Evolutionary conservation across 2,113 vertebrate species (phyloP), one percentile per base, ranked within the genome.

Genomic region (Lamprologus tigripictilis): DNA sequence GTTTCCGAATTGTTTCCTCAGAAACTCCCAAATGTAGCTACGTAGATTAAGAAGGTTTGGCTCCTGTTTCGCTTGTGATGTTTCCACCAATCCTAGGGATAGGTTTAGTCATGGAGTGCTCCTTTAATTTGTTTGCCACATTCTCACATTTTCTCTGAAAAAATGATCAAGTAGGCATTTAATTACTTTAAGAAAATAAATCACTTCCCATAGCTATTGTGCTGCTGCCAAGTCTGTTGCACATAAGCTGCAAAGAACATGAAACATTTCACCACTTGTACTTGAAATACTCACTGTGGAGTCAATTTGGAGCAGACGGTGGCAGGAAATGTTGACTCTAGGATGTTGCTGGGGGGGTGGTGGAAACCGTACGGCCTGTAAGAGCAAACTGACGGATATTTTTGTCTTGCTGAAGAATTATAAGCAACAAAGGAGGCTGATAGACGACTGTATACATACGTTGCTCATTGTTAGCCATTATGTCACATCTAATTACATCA

Each of bases 131-230:
- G 94, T 94, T 95, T 96, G 91, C 94, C 95, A 96, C 94, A 93
- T 95, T 96, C 90, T 94, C 84, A 92, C 84, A 93, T 93, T 94
- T 96, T 92, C 86, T 84, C 82, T 42, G 86, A 86, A 90, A 94
- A 95, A 96, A 93, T 91, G 92, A 95, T 96, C 93, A 96, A 96
- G 95, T 96, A 95, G 91, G 93, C 95, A 94, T 96, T 96, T 96
- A 96, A 96, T 96, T 96, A 95, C 94, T 96, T 93, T 76, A 95
- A 94, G 94, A 92, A 96, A 96, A 94, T 92, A 95, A 96, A 96
- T 96, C 93, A 93, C 94, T 92, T 96, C 90, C 93, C 88, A 88
- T 91, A 92, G 92, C 90, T 90, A 89, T 92, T 95, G 93, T 93
- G 73, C 89, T 90, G 86, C 86, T 94, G 94, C 94, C 93, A 96